These are phyloP conservation scores for Lordiphosa stackelbergi DNA, from an alignment of 1,140 invertebrate genomes.

Conservation along the genomic window DNA sequence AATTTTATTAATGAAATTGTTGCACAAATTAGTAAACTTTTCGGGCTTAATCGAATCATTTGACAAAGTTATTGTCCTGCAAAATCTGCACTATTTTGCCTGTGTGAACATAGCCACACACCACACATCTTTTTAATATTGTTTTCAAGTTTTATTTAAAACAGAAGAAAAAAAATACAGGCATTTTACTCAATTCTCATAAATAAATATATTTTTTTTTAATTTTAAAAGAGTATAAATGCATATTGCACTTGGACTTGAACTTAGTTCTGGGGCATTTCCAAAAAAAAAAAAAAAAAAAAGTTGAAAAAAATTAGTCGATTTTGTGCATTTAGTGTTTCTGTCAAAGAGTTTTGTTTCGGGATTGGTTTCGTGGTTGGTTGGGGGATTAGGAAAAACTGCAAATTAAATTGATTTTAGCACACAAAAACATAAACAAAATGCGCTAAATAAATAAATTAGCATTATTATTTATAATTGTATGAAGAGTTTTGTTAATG, in stretches of 20 bases:
- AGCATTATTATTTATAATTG: conserved; percentile 7
- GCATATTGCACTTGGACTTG: conserved; percentile 65
- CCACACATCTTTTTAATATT: no score
- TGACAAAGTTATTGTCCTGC: no score
- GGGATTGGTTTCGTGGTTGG: background rate
- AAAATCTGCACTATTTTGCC: no score
- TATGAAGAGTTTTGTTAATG: no score
- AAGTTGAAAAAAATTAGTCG: no score
- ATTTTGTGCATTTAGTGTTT: background rate
- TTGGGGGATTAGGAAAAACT: background rate
- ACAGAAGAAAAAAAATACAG: no score
- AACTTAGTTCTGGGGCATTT: conserved; percentile 58
- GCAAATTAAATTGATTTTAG: conserved; percentile 20
- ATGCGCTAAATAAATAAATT: conserved; percentile 45
- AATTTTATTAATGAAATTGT: no score
- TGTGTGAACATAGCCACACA: no score
- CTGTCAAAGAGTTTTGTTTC: background rate
- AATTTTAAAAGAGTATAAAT: conserved; percentile 27
- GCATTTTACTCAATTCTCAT: conserved; percentile 10
- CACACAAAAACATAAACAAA: conserved; percentile 52
- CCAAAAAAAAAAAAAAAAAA: conserved; percentile 22
- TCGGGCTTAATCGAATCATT: no score
- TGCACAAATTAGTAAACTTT: no score
- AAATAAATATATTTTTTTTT: conserved; percentile 1
- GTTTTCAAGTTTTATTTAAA: no score